Percentiles rank a stretch among this genome's conserved stretches.
Evolutionary conservation across 2,113 vertebrate species (phyloP).

Genomic region (Eubucco bourcierii): DNA sequence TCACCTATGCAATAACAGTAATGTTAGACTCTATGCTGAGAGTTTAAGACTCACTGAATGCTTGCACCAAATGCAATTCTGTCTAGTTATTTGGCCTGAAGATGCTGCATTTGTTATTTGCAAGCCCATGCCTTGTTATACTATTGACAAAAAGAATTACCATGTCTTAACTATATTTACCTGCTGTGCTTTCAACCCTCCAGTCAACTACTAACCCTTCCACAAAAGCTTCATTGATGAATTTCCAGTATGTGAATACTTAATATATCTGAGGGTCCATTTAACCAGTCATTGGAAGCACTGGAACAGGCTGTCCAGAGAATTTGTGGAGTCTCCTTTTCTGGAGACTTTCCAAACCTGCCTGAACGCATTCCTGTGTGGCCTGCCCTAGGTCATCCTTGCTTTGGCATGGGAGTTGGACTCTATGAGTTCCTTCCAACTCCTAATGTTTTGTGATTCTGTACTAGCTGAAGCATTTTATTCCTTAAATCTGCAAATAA

Average conservation of each 20-base stretch:
- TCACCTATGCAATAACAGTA: not conserved
- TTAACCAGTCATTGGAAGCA: not conserved
- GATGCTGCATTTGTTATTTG: not conserved
- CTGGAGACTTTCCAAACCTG: not conserved
- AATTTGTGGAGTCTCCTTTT: not conserved
- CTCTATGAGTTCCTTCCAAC: not conserved
- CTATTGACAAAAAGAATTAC: slow-evolving; percentile 14
- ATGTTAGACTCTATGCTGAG: not conserved
- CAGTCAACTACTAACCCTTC: not conserved
- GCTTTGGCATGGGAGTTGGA: not conserved
- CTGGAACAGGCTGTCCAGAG: rapidly evolving
- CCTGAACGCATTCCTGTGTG: no score
- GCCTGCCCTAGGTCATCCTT: no score
- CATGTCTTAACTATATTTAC: not conserved
- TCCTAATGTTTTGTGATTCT: not conserved
- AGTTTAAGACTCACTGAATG: not conserved
- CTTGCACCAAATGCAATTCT: not conserved
- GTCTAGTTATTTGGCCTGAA: not conserved
- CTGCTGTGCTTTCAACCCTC: not conserved
- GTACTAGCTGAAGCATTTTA: not conserved
- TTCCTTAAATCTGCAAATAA: not conserved
- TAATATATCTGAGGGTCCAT: not conserved
- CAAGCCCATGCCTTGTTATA: not conserved
- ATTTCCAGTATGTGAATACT: not conserved
- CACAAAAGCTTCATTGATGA: not conserved